Evolutionary conservation across 1,140 invertebrate genomes (phyloP).

Genomic region (Cylas formicarius): DNA sequence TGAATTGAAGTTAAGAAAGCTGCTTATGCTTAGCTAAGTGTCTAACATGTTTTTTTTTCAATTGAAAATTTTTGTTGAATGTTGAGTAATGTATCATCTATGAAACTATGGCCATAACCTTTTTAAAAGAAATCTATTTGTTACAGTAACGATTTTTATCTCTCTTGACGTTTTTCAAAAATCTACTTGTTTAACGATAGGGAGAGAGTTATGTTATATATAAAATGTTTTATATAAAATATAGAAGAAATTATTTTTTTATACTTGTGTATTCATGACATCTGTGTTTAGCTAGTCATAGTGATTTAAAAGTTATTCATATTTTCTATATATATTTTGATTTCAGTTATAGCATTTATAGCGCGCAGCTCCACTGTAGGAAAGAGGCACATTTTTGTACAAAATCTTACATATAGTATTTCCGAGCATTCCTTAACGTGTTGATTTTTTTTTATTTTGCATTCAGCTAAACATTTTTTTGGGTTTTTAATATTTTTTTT

Average conservation of each 20-base stretch:
- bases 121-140: slow-evolving; percentile 14
- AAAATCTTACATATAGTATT: too few species aligned
- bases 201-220: slow-evolving; percentile 8
- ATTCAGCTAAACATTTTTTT: too few species aligned
- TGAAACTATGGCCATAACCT: slow-evolving; percentile 1
- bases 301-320: background rate
- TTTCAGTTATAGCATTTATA: background rate
- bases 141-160: slow-evolving; percentile 16
- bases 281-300: background rate
- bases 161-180: slow-evolving; percentile 15
- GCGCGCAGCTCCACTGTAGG: background rate
- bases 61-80: background rate
- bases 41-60: background rate
- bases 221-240: background rate
- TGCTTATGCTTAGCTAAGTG: background rate
- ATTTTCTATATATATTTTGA: background rate
- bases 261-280: slow-evolving; percentile 6
- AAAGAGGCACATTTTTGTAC: too few species aligned
- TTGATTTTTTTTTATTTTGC: too few species aligned
- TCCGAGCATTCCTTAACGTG: too few species aligned
- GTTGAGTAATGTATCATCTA: background rate
- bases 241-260: background rate
- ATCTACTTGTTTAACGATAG: slow-evolving; percentile 14
- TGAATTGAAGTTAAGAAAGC: background rate
- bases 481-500: too few species aligned